Base-by-base conservation (phyloP, 2,888 invertebrate species). In the Hermaeophaga mercurialis region DNA sequence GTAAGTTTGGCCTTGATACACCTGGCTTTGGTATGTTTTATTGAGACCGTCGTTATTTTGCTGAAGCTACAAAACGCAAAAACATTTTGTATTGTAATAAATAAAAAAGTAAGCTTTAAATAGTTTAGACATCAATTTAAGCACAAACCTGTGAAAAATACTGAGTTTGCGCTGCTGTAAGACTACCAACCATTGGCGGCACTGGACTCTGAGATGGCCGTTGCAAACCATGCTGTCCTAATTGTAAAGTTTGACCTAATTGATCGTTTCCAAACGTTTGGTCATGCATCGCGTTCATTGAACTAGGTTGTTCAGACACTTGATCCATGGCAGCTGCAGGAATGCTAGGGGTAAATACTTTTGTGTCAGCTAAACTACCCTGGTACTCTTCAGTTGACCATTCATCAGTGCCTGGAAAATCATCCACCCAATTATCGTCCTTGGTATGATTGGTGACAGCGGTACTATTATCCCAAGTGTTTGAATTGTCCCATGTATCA, bases 281-380 rank as follows among this genome's bases (percentile, higher is more conserved):
- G 56, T 54, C 66, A 54, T 57, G 61, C 46, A 56, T 56, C 38
- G 54, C 56, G 50, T 63, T 64, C 5, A 33, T 18, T 8, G 33
- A 54, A 17, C 46, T 41, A 6, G 63, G 41, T 9, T 61, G 60
- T 26, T 64, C 66, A 8, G 57, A 36, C 14, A 62, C 55, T 18
- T 53, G 19, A 15, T 63, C 62, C 18, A 63, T 61, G 44, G 63
- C 28, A 34, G 77, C 74, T 14, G 77, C 68, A 46, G 72, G 74
- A 46, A 80, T 80, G 70, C 88, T 88, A 8, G 91, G 87, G 34
- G 91, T 91, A 74, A 92, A 92, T 55, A 96, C 95, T 82, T 96
- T 96, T 43, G 93, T 94, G 76, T 96, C 96, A 62, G 93, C 90
- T 59, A 96, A 83, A 66, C 94, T 94, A 49, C 96, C 96, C 33